Conservation (phyloP, 1,140 invertebrate genomes). For the Aricia agestis region DNA sequence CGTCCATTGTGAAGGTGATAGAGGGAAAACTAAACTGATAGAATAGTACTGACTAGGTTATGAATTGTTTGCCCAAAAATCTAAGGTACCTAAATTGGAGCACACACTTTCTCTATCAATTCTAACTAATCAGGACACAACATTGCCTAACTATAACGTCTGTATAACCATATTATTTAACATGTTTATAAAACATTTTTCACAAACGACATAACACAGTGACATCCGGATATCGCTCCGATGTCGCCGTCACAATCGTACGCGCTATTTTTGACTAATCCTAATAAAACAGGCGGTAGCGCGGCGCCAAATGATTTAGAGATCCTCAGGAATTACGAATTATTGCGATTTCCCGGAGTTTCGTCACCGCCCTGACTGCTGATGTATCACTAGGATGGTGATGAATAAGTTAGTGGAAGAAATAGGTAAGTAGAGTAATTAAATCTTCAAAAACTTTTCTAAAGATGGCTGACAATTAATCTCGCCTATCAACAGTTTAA, state of each 20-base stretch:
- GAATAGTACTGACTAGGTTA: not conserved
- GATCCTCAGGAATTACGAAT: constrained; percentile 58
- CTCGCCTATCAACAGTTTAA: no score
- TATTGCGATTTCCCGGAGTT: constrained; percentile 47
- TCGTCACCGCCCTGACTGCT: not conserved
- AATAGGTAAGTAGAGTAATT: not conserved
- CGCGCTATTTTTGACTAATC: constrained; percentile 36
- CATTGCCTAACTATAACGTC: no score
- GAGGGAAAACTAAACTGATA: not conserved
- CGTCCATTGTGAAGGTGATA: not conserved
- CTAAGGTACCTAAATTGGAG: no score
- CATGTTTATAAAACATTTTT: no score
- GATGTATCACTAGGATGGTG: not conserved
- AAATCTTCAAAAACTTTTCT: no score
- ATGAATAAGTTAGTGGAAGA: constrained; percentile 17
- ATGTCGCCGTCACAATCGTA: not conserved
- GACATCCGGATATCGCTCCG: not conserved
- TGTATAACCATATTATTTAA: no score
- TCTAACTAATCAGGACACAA: no score
- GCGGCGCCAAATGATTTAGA: constrained; percentile 64
- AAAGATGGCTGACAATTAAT: no score
- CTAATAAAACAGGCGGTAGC: constrained; percentile 56
- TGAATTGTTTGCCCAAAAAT: no score
- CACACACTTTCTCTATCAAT: no score
- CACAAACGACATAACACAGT: no score